Evolutionary conservation across 1,140 invertebrate species (phyloP), one percentile per base, ranked within the genome.

Genomic region (Drosophila melanica): DNA sequence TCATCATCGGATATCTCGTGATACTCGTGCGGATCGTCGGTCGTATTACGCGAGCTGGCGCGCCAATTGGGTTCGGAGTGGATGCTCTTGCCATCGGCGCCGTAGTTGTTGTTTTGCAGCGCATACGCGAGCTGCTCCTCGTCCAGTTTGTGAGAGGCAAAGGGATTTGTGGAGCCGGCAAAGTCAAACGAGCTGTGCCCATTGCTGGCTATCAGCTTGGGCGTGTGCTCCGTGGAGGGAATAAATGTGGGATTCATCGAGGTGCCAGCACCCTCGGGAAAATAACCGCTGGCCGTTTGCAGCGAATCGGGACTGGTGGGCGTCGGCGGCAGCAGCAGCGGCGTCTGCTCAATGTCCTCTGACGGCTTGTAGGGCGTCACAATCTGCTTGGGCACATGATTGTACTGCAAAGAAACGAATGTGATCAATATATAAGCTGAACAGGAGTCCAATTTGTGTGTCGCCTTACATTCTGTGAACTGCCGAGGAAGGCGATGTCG

Each of bases 1-100:
- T 97, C 97, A 75, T 98, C 97, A 90, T 98, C 97, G 33, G 96
- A 97, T 47, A 98, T 98, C 92, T 98, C 97, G 90, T 98, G 97
- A 91, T 98, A 98, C 79, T 98, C 97, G 80, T 97, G 97, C 72
- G 95, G 94, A 75, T 91, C 91, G 37, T 90, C 86, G 50, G 47
- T 79, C 0, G 68, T 50, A 37, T 64, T 80, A 3, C 82, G 72
- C 0, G 75, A 86, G 18, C 55, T 72, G 14, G 67, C 55, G 6
- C 76, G 80, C 81, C 81, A 84, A 3, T 50, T 67, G 1, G 76
- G 44, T 4, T 86, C 81, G 0, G 77, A 71, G n/a, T 75, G 69
- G 1, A 85, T 20, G 33, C 82, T 76, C 62, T 87, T 81, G 11
- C 78, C 80, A 41, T 89, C 90, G 10, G 62, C 50, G 6, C 90